A percentile compares a stretch with the other conserved stretches of the same genome.
These are phyloP conservation scores for Psephotus haematonotus DNA, from an alignment of 2,113 vertebrate genomes.

Conservation along the genomic window DNA sequence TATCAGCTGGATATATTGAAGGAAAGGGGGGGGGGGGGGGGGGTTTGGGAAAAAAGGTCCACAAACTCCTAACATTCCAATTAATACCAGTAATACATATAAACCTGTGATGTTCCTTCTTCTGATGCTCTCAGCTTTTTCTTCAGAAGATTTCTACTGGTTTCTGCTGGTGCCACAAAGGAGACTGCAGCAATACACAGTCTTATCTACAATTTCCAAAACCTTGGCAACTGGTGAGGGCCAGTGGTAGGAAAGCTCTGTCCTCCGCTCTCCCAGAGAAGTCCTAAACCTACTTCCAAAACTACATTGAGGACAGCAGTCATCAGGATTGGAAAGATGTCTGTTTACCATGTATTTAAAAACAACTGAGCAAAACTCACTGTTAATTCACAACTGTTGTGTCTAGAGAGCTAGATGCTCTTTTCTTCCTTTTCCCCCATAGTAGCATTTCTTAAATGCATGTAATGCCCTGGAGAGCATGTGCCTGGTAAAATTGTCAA, in stretches of 20 bases:
- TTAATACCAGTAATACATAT: background rate
- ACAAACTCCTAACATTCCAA: background rate
- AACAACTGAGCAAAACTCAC: background rate
- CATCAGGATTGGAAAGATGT: background rate
- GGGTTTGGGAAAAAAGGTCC: background rate
- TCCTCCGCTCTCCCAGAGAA: background rate
- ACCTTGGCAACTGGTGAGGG: background rate
- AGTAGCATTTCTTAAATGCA: background rate
- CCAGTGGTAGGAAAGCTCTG: background rate
- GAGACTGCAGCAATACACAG: background rate
- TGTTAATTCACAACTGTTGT: background rate
- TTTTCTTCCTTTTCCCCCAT: background rate
- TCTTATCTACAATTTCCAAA: background rate
- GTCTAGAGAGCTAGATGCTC: background rate
- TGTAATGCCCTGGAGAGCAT: background rate
- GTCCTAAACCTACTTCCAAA: background rate
- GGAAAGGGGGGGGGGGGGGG: rapidly evolving
- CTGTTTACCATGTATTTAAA: background rate
- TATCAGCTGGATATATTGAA: background rate
- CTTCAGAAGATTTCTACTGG: background rate
- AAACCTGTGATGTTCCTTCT: background rate
- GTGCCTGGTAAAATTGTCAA: background rate
- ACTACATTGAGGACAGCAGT: background rate
- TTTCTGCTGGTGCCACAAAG: background rate
- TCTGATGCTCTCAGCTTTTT: background rate